Percentiles rank a stretch among this genome's conserved stretches.
Conservation (phyloP, 2,888 invertebrate genomes). For the Carabus problematicus region DNA sequence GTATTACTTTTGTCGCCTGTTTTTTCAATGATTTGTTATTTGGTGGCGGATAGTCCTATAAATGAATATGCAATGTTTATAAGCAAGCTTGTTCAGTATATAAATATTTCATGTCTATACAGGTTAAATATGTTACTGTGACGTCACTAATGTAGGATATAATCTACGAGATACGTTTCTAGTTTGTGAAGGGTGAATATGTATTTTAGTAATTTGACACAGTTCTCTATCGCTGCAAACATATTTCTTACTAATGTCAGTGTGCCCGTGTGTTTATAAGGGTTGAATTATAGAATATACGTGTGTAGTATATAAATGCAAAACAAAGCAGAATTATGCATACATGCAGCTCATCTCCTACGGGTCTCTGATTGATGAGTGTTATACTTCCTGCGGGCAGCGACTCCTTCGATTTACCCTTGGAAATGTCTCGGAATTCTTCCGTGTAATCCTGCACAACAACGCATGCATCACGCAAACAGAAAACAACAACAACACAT, state of each 20-base stretch:
- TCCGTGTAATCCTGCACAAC: constrained; percentile 90
- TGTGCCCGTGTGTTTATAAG: too few species aligned
- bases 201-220: too few species aligned
- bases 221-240: too few species aligned
- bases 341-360: constrained; percentile 94
- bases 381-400: constrained; percentile 92
- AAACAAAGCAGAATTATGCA: constrained; percentile 56
- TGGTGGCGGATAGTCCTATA: constrained; percentile 67
- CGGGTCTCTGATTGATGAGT: constrained; percentile 93
- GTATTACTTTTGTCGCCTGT: constrained; percentile 57
- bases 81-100: constrained; percentile 2
- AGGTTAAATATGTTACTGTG: not conserved
- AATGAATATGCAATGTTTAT: constrained; percentile 2
- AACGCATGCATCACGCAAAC: constrained; percentile 60
- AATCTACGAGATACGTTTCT: too few species aligned
- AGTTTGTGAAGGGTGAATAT: too few species aligned
- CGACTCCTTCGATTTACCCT: constrained; percentile 92
- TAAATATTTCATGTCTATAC: not conserved
- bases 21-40: constrained; percentile 63
- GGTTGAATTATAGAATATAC: too few species aligned
- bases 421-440: constrained; percentile 96
- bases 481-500: constrained; percentile 52
- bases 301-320: constrained; percentile 45
- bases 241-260: too few species aligned
- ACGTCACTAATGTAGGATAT: too few species aligned